phyloP scores from a whole-genome alignment of 2,888 invertebrate genomes.

The Ornithoptera alexandrae region DNA sequence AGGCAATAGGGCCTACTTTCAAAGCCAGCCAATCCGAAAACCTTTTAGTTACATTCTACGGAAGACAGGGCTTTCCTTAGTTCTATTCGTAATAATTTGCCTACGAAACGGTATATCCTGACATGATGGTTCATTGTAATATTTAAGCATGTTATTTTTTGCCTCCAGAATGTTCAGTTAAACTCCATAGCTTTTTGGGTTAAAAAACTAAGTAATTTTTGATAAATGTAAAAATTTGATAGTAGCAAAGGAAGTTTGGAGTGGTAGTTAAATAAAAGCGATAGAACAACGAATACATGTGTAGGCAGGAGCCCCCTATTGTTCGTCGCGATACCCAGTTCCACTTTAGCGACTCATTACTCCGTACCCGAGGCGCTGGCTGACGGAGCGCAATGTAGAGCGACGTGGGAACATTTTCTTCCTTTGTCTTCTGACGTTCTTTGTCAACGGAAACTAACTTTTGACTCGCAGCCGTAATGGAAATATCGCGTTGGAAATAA shows the following conservation, averaged over 20 bases:
- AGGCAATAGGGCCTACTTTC: too few relatives aligned
- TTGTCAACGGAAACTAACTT: constrained; percentile 30
- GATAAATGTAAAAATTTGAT: not conserved
- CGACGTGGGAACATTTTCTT: constrained; percentile 25
- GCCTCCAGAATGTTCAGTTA: not conserved
- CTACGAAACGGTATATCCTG: too few relatives aligned
- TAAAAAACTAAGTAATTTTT: not conserved
- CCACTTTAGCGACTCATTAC: constrained; percentile 37
- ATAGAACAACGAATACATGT: constrained; percentile 41
- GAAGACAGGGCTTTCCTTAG: too few relatives aligned
- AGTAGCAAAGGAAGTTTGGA: not conserved
- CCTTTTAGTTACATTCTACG: too few relatives aligned
- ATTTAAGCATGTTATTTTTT: too few relatives aligned
- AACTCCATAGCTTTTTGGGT: not conserved
- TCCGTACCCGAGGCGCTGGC: constrained; percentile 31
- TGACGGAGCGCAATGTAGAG: constrained; percentile 48
- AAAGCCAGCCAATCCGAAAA: too few relatives aligned
- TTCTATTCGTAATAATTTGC: too few relatives aligned
- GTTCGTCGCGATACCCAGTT: constrained; percentile 42
- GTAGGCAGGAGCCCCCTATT: constrained; percentile 42
- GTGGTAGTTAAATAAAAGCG: constrained; percentile 19
- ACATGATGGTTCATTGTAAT: too few relatives aligned
- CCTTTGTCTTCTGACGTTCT: constrained; percentile 37
- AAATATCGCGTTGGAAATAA: constrained; percentile 20
- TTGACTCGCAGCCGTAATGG: constrained; percentile 22